These are phyloP conservation scores for Cerastis rubricosa DNA, from an alignment of 2,888 invertebrate genomes.

Conservation along the genomic window DNA sequence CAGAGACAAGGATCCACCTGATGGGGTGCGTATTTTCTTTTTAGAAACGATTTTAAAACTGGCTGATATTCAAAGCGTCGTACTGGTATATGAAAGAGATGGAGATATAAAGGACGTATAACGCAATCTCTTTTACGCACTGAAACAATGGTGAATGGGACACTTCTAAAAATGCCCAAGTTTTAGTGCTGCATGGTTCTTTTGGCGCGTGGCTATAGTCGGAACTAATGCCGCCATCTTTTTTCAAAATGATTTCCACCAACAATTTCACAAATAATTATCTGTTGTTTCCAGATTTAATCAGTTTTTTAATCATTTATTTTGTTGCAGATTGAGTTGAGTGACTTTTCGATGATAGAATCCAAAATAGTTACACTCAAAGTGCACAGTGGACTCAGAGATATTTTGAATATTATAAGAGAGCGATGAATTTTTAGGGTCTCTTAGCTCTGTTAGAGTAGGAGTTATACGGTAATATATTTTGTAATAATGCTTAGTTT, in stretches of 20 bases:
- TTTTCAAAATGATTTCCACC: background rate
- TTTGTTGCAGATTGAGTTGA: conserved; percentile 91
- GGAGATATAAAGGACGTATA: background rate
- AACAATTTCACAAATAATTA: background rate
- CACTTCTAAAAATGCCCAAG: background rate
- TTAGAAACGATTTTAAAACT: background rate
- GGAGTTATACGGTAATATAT: conserved; percentile 34
- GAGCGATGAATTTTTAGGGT: conserved; percentile 74
- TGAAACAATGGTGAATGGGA: background rate
- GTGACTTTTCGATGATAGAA: conserved; percentile 92
- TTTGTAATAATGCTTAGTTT: conserved; percentile 48
- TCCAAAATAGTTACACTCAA: conserved; percentile 89
- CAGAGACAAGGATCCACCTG: conserved; percentile 92
- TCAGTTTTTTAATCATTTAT: too few relatives aligned
- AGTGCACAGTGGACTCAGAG: conserved; percentile 85
- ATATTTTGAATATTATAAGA: conserved; percentile 88
- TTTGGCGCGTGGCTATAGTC: background rate
- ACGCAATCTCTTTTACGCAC: background rate
- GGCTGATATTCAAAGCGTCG: background rate
- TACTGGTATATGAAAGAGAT: background rate
- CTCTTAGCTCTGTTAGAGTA: conserved; percentile 29
- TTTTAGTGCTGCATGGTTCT: background rate
- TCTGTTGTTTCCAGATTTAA: too few relatives aligned
- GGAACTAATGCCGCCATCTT: background rate
- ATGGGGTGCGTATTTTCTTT: conserved; percentile 88